Base-by-base conservation (phyloP, 2,113 vertebrate species). In the Gasterosteus nipponicus region DNA sequence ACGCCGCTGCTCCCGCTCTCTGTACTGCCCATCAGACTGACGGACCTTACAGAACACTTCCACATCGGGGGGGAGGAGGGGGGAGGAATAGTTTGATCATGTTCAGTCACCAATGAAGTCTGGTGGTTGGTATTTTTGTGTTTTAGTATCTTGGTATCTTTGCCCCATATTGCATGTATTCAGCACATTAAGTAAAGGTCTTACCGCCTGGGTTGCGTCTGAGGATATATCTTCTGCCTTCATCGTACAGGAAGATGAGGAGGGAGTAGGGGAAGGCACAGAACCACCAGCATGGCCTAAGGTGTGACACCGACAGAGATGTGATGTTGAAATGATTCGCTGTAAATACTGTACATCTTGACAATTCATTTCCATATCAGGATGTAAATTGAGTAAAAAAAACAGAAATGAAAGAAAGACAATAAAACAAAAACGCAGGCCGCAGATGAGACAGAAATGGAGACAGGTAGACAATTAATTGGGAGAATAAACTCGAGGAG, bases 171-270 rank as follows among this genome's bases (percentile, higher is more conserved):
- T 6, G 35, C 33, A 26, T 38, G 35, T 38, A 6, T 38, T 38
- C 35, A 38, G 35, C 35, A 38, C 35, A 38, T 38, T 38, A 19
- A 42, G 56, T 18, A 0, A 38, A 22, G 2, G 2, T 76, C 87
- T 93, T 92, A 95, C 95, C 94, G 75, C 94, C 95, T 74, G 95
- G 95, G 84, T 86, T 91, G 67, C 93, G 91, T 87, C 95, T 85
- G 71, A 95, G 90, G 73, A 95, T 91, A 57, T 95, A 95, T 91
- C 91, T 93, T 87, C 95, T 90, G 58, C 22, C 90, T 88, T 95
- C 95, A 86, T 95, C 95, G 11, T 95, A 95, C 56, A 95, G 46
- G 84, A 95, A 95, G 87, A 95, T 94, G 74, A 95, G 81, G 57
- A 95, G 84, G 56, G 92, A 92, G 72, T 95, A 94, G 19, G 94